Evolutionary conservation across 2,113 vertebrate species (phyloP), one percentile per base, ranked within the genome.

Genomic region (Chionis minor): DNA sequence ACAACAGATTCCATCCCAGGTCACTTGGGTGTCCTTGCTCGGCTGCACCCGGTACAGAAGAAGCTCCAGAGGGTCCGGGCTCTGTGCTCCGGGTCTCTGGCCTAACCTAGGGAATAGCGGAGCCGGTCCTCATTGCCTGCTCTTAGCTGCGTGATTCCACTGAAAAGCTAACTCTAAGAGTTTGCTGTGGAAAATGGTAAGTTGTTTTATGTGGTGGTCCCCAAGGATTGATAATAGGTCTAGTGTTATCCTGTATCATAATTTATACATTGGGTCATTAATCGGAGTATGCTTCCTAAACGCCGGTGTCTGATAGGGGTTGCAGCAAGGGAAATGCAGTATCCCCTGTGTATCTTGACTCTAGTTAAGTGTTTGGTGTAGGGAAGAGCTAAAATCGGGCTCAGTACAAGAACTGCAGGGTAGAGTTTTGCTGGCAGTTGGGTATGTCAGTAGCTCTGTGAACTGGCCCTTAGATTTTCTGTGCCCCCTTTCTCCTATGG

Each of bases 81-180:
- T 17, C 45, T 33, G 11, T 49, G 20, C 28, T 18, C 23, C 14
- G 0, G 9, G 23, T 5, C 59, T 52, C 74, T 0, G 5, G 1
- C 38, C 4, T 4, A 2, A 14, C 3, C 20, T 42, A 0, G 8
- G 19, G 7, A 26, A 66, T 24, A 3, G 27, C 1, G 12, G 52
- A 16, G n/a, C 56, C 10, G 56, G 26, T 40, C 24, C 3, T 27
- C n/a, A 5, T 40, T 3, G 5, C 54, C 21, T 40, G 52, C 14
- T 9, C 12, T 22, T 49, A 35, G 44, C 38, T 28, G 35, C 45
- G 2, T 5, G 8, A 5, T 20, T 23, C 12, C 70, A 32, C 52
- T 4, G 1, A 23, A 44, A n/a, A 38, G 12, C 42, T 26, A 11
- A 12, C 66, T 32, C 0, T 32, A 49, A 28, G 55, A 38, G 45